phyloP scores from a whole-genome alignment of 2,888 invertebrate genomes.

The Pyrrhia umbra region DNA sequence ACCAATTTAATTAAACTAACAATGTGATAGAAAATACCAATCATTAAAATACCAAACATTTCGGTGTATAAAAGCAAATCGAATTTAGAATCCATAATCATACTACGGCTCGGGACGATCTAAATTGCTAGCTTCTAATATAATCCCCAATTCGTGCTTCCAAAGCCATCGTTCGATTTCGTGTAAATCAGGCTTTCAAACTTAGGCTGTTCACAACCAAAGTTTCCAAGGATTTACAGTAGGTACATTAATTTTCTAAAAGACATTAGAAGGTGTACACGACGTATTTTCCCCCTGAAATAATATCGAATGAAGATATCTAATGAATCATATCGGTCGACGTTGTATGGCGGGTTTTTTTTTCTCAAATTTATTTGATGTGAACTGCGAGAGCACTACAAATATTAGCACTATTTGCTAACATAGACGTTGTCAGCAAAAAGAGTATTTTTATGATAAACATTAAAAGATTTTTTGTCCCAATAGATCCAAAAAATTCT shows the following conservation, averaged over 20 bases:
- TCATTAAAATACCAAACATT: no score
- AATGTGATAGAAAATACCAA: background rate
- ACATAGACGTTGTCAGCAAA: no score
- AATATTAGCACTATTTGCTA: no score
- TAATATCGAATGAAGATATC: no score
- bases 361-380: no score
- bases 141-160: conserved; percentile 23
- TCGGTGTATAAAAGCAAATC: background rate
- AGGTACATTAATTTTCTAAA: background rate
- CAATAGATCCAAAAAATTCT: no score
- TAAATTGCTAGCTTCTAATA: conserved; percentile 23
- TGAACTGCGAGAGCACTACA: no score
- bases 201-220: conserved; percentile 16
- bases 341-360: background rate
- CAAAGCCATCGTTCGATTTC: conserved; percentile 8
- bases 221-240: background rate
- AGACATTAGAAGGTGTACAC: no score
- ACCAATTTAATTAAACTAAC: no score
- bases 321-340: background rate
- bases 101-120: background rate
- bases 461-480: no score
- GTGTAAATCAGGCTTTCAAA: conserved; percentile 29
- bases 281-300: no score
- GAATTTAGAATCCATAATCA: conserved; percentile 1
- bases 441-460: no score